These are phyloP conservation scores for Tinea semifulvella DNA, from an alignment of 2,888 invertebrate species.

Conservation along the genomic window DNA sequence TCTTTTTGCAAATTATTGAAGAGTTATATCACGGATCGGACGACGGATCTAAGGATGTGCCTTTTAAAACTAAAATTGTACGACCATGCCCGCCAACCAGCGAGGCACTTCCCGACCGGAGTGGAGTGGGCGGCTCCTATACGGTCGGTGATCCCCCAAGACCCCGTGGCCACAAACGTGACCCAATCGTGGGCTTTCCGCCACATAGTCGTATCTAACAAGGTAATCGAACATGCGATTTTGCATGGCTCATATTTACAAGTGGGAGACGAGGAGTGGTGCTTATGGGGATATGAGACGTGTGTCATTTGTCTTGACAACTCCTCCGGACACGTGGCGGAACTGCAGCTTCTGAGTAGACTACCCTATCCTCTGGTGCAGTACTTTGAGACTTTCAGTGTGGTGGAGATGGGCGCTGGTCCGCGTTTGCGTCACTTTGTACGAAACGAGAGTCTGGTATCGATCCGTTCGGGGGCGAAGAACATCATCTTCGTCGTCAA, in stretches of 20 bases:
- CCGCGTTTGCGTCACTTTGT: background rate
- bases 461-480: background rate
- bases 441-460: background rate
- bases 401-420: background rate
- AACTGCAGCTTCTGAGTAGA: background rate
- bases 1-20: too few species aligned
- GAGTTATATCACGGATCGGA: too few species aligned
- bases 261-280: background rate
- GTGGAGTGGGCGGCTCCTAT: background rate
- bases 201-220: background rate
- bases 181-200: background rate
- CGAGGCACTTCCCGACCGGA: background rate
- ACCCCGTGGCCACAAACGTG: background rate
- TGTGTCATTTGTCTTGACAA: background rate
- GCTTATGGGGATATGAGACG: background rate
- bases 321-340: background rate
- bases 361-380: background rate
- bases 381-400: background rate
- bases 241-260: background rate
- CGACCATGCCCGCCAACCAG: background rate
- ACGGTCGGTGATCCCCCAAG: background rate
- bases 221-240: background rate
- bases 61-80: background rate
- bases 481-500: background rate
- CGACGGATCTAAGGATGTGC: background rate